phyloP scores from a whole-genome alignment of 2,888 invertebrate genomes.

The Cepaea hortensis region DNA sequence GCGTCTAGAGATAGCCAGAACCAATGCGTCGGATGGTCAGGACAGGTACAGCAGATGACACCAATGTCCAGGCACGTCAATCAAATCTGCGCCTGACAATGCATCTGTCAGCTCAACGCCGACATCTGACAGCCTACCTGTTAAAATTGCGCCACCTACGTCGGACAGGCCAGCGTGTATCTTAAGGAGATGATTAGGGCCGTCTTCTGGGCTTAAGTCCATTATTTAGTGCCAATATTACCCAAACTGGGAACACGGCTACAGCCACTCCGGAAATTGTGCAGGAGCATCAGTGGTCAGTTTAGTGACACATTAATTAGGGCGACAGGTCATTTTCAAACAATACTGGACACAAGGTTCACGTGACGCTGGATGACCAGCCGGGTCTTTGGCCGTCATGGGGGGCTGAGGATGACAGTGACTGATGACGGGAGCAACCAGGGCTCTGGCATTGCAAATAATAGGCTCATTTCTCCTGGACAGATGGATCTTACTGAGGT shows the following conservation, averaged over 20 bases:
- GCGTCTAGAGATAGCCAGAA: too few relatives aligned
- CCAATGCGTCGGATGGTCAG: too few relatives aligned
- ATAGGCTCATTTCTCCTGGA: neutral
- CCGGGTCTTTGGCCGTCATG: neutral
- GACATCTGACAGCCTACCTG: neutral
- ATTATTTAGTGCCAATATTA: neutral
- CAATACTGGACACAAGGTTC: constrained; percentile 19
- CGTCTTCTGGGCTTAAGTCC: neutral
- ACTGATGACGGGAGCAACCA: constrained; percentile 21
- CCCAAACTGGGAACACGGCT: neutral
- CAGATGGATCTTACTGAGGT: neutral
- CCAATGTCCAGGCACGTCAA: too few relatives aligned
- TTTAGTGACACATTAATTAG: constrained; percentile 37
- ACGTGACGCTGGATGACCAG: constrained; percentile 10
- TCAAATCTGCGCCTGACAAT: constrained; percentile 6
- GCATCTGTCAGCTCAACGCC: constrained; percentile 11
- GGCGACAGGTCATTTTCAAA: constrained; percentile 9
- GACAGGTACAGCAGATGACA: too few relatives aligned
- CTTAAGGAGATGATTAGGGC: constrained; percentile 14
- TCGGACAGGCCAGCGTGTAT: neutral
- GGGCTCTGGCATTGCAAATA: neutral
- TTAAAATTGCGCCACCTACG: neutral
- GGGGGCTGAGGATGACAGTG: constrained; percentile 23
- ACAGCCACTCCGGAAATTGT: constrained; percentile 10
- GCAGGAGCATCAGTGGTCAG: constrained; percentile 30